phyloP scores from a whole-genome alignment of 2,797 vertebrate species.

The Pantherophis vulpinus region DNA sequence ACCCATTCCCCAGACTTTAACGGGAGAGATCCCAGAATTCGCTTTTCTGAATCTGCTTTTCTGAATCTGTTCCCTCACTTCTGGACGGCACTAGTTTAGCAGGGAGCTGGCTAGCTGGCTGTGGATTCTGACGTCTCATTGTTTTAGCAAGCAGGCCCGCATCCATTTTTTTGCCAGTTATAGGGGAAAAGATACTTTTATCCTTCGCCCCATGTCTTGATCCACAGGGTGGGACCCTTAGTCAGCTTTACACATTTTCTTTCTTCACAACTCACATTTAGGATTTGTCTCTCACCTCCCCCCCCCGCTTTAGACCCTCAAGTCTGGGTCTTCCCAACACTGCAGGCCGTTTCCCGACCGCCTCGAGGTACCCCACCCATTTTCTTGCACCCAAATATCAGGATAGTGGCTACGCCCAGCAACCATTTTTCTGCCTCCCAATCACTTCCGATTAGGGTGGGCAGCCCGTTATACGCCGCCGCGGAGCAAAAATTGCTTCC shows the following conservation, averaged over 20 bases:
- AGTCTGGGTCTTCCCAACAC: background rate
- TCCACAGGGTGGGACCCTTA: too few species aligned
- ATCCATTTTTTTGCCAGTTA: background rate
- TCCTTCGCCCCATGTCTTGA: background rate
- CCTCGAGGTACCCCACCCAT: background rate
- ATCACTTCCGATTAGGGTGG: background rate
- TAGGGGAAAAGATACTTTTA: too few species aligned
- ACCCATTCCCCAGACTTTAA: background rate
- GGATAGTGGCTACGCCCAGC: background rate
- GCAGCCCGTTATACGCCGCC: background rate
- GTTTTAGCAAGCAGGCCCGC: background rate
- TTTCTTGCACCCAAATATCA: background rate
- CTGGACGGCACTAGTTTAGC: background rate
- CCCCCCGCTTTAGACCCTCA: background rate
- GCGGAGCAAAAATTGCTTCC: background rate
- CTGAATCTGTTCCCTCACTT: background rate
- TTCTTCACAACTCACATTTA: background rate
- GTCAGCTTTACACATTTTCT: background rate
- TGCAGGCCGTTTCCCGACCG: background rate
- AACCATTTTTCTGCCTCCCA: background rate
- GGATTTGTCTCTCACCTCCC: background rate
- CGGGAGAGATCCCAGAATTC: background rate
- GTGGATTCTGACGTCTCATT: background rate
- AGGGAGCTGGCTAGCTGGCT: background rate
- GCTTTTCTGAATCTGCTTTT: background rate